Conservation (phyloP, 1,140 invertebrate genomes). For the Zaprionus inermis region DNA sequence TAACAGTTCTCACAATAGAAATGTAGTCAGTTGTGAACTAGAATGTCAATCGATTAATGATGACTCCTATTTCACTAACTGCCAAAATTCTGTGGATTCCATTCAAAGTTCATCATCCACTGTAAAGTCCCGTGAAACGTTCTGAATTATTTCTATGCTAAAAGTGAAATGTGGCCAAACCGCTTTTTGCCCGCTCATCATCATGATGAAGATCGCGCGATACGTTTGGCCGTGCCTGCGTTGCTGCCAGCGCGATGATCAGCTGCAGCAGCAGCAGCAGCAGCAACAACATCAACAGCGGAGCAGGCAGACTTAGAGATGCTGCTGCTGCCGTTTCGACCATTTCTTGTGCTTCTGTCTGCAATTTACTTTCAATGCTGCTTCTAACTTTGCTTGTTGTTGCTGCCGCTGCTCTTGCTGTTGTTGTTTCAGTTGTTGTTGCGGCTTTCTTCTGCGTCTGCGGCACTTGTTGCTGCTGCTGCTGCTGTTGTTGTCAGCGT, state of each 20-base stretch:
- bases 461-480: constrained; percentile 58
- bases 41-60: background rate
- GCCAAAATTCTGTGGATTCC: background rate
- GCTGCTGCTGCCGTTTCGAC: constrained; percentile 25
- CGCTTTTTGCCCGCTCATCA: constrained; percentile 52
- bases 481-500: constrained; percentile 59
- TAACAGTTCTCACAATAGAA: background rate
- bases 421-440: constrained; percentile 9
- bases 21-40: background rate
- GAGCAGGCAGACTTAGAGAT: background rate
- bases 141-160: constrained; percentile 80
- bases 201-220: constrained; percentile 24
- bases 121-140: constrained; percentile 46
- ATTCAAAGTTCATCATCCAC: background rate
- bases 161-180: constrained; percentile 78
- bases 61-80: background rate
- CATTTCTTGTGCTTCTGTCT: constrained; percentile 43
- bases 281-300: background rate
- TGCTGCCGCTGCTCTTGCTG: constrained; percentile 17
- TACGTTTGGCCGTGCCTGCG: background rate
- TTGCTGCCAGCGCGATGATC: background rate
- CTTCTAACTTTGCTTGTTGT: constrained; percentile 52
- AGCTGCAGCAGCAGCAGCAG: background rate
- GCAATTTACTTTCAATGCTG: constrained; percentile 80
- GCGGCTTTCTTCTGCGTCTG: constrained; percentile 42